Base-by-base conservation (phyloP, 1,140 invertebrate genomes). In the Leptinotarsa texana region DNA sequence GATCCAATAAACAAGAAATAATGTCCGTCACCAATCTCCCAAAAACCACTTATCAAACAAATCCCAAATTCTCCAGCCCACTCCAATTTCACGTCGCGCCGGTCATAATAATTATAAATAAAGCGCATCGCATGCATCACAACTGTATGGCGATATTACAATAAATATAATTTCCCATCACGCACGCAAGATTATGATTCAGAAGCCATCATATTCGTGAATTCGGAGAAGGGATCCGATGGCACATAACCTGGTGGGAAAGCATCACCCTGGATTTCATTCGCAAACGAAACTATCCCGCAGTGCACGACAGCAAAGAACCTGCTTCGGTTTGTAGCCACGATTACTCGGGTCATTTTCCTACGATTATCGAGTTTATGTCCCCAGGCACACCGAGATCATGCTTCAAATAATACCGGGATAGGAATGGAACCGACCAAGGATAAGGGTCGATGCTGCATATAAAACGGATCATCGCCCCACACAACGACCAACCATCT, bases 111-210 rank as follows among this genome's bases (percentile, higher is more conserved):
- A 74, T 69, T 48, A 63, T 57, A 76, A 71, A 51, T 69, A 63
- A 33, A 71, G 74, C 69, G 18, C 72, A 69, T 72, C 72, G 76
- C 74, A 78, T 78, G 74, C 67, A 42, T 74, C 72, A 77, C 69
- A 71, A 77, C 65, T 69, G 69, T 33, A 33, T 18, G 63, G 69
- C 72, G 73, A 73, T 70, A 73, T 74, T 72, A 63, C 75, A 72
- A 80, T 80, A 80, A 80, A 79, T 76, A 80, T 79, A 80, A 79
- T 79, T 80, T 77, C 74, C 72, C 75, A 79, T 80, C 78, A 77
- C 76, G 78, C 78, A 76, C 48, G 78, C 75, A 80, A 79, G 77
- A 80, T 80, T 79, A 80, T 79, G 79, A 80, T 80, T 80, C 79
- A 80, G 76, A 76, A 78, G 70, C 73, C 76, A 80, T 80, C 78